Conservation (phyloP, 2,113 vertebrate species). For the Psophia crepitans region DNA sequence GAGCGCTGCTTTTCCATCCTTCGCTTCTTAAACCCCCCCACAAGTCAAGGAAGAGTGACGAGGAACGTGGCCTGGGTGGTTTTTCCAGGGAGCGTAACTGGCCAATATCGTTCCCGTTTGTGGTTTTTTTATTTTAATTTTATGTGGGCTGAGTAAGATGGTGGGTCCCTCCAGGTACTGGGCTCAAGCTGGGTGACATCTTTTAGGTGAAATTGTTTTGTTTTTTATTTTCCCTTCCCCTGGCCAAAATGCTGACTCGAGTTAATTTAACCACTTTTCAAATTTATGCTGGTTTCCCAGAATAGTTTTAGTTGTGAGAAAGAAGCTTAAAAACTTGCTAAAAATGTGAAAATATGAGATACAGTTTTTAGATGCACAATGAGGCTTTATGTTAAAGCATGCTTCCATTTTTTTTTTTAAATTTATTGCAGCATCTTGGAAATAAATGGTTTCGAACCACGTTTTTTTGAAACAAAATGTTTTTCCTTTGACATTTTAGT, state of each 20-base stretch:
- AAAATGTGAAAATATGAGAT: neutral
- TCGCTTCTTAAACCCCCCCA: accelerated
- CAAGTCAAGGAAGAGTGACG: neutral
- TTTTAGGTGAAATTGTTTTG: neutral
- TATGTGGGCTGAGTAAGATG: too few species aligned
- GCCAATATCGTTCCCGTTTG: neutral
- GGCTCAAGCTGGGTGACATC: neutral
- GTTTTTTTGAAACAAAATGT: neutral
- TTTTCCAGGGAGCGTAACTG: neutral
- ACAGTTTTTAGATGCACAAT: neutral
- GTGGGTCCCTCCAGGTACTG: neutral
- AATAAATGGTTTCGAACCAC: neutral
- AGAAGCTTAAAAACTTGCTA: neutral
- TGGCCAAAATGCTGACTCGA: neutral
- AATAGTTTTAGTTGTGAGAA: neutral
- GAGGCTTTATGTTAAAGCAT: neutral
- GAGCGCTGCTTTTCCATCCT: neutral
- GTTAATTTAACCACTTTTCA: neutral
- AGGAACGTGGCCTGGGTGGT: neutral
- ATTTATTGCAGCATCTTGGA: neutral
- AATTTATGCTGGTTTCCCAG: accelerated
- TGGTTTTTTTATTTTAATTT: neutral
- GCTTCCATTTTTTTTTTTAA: neutral
- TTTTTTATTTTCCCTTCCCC: too few species aligned
- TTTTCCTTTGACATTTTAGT: neutral